These are phyloP conservation scores for Corvus moneduloides DNA, from an alignment of 2,113 vertebrate genomes.

Conservation along the genomic window DNA sequence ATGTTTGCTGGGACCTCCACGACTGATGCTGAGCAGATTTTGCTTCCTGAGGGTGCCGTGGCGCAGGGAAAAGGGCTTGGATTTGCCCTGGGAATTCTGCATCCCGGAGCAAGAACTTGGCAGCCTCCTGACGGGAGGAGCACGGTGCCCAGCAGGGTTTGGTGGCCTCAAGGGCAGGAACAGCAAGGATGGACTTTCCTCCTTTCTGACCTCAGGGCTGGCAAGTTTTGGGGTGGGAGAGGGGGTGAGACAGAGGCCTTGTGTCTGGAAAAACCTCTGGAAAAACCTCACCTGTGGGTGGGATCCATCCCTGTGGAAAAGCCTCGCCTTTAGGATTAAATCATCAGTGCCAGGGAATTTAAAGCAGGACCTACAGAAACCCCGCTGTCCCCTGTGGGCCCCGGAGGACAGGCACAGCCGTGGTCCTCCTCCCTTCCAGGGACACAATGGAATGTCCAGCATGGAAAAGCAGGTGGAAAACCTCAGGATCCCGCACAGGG, in stretches of 20 bases:
- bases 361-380: background rate
- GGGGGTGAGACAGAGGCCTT: fast-evolving
- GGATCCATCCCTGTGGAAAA: background rate
- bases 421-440: too few species aligned
- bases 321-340: background rate
- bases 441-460: background rate
- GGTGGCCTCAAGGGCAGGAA: background rate
- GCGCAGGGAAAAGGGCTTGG: background rate
- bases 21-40: background rate
- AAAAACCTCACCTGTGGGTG: background rate
- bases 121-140: background rate
- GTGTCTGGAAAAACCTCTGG: background rate
- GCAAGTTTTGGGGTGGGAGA: too few species aligned
- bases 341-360: background rate
- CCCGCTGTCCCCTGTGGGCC: fast-evolving
- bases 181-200: background rate
- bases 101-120: background rate
- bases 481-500: background rate
- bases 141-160: fast-evolving
- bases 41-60: fast-evolving
- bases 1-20: fast-evolving
- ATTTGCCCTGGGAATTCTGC: background rate
- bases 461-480: background rate
- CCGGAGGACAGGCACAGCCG: background rate
- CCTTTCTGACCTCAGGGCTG: background rate